Evolutionary conservation across 1,140 invertebrate genomes (phyloP).

Genomic region (Caenorhabditis brenneri): DNA sequence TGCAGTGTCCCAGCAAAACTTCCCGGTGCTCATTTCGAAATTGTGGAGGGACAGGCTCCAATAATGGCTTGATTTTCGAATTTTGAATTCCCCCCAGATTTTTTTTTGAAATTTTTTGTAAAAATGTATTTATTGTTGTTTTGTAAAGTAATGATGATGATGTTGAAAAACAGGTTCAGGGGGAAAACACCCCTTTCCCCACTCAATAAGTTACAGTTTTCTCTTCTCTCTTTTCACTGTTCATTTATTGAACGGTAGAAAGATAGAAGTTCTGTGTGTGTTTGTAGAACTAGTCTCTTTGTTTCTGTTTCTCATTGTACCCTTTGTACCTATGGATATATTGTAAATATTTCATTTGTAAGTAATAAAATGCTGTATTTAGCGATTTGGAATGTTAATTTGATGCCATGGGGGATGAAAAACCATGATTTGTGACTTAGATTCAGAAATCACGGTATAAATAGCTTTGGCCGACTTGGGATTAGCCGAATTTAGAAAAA

Average conservation of each 20-base stretch:
- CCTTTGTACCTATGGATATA: background rate
- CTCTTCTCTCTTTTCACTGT: background rate
- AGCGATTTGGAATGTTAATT: too few species aligned
- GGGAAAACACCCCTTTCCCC: background rate
- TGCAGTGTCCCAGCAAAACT: slow-evolving; percentile 22
- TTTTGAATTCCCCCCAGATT: background rate
- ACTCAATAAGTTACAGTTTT: background rate
- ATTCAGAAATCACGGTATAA: too few species aligned
- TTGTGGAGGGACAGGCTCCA: background rate
- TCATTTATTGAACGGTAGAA: background rate
- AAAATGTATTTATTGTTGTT: too few species aligned
- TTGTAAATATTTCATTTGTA: background rate
- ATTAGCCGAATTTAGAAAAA: too few species aligned
- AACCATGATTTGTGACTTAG: too few species aligned
- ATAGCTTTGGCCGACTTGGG: too few species aligned
- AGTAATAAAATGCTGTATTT: background rate
- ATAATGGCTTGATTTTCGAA: background rate
- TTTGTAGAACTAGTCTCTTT: background rate
- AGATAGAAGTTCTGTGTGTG: too few species aligned
- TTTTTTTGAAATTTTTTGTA: too few species aligned
- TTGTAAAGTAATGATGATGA: background rate
- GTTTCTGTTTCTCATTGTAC: background rate
- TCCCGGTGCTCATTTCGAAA: slow-evolving; percentile 28
- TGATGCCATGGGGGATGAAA: too few species aligned
- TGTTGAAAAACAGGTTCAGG: background rate